These are phyloP conservation scores for Etheostoma spectabile DNA, from an alignment of 2,113 vertebrate species.

Conservation along the genomic window DNA sequence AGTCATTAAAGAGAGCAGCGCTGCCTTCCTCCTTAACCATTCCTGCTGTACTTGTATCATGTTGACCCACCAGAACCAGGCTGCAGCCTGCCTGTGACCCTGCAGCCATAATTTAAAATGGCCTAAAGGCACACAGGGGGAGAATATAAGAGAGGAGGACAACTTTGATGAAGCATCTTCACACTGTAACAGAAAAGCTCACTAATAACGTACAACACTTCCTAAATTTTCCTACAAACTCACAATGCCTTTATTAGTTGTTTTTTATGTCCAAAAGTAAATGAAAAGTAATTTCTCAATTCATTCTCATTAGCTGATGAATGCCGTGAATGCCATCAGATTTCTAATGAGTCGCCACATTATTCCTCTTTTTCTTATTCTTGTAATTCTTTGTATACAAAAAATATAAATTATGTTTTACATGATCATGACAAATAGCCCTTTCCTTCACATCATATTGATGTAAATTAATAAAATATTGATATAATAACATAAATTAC, in stretches of 20 bases:
- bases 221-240: not conserved
- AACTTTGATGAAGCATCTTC: constrained; percentile 27
- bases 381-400: no score
- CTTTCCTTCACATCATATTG: not conserved
- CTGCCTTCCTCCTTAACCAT: not conserved
- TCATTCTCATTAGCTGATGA: no score
- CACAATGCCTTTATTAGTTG: not conserved
- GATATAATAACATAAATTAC: no score
- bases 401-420: not conserved
- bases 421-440: not conserved
- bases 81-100: constrained; percentile 18
- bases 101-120: constrained; percentile 4
- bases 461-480: not conserved
- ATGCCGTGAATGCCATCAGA: not conserved
- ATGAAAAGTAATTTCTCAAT: not conserved
- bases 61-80: constrained; percentile 4
- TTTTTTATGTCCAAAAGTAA: not conserved
- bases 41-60: not conserved
- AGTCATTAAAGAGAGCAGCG: not conserved
- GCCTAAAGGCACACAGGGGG: constrained; percentile 6
- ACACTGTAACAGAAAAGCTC: constrained; percentile 1
- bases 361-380: no score
- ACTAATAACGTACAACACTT: not conserved
- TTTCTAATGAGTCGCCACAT: not conserved
- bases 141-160: constrained; percentile 17